These are phyloP conservation scores for Microhierax caerulescens DNA, from an alignment of 2,797 vertebrate species.

Conservation along the genomic window DNA sequence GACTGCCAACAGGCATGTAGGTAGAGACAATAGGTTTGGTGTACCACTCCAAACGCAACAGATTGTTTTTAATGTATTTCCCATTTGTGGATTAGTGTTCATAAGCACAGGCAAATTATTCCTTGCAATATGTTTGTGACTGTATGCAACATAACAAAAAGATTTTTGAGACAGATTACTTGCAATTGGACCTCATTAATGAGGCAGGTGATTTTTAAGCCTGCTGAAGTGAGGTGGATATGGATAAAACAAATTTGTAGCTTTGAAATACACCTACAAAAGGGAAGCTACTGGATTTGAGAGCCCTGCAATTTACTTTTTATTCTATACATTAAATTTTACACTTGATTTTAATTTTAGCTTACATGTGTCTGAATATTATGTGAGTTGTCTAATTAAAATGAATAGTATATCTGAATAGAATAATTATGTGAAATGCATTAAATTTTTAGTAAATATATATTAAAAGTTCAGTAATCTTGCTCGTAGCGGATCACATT, in stretches of 20 bases:
- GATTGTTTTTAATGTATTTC: constrained; percentile 8
- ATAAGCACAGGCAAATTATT: background rate
- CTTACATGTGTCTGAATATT: background rate
- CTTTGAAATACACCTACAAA: background rate
- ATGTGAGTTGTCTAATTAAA: background rate
- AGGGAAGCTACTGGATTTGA: background rate
- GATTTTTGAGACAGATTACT: constrained; percentile 5
- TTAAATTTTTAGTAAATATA: background rate
- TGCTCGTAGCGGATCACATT: background rate
- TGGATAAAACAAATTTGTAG: background rate
- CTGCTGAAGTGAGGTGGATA: background rate
- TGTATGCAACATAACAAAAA: background rate
- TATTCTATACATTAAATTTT: background rate
- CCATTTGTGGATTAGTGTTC: background rate
- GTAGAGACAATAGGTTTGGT: background rate
- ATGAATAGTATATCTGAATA: background rate
- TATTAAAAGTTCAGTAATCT: background rate
- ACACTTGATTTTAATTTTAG: background rate
- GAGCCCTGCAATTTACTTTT: background rate
- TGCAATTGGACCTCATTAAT: constrained; percentile 2
- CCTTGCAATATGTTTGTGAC: background rate
- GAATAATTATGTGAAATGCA: background rate
- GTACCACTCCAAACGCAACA: background rate
- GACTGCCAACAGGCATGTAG: background rate
- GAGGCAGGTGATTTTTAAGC: background rate